Evolutionary conservation across 2,113 vertebrate species (phyloP).

Genomic region (Melanostigma gelatinosum): DNA sequence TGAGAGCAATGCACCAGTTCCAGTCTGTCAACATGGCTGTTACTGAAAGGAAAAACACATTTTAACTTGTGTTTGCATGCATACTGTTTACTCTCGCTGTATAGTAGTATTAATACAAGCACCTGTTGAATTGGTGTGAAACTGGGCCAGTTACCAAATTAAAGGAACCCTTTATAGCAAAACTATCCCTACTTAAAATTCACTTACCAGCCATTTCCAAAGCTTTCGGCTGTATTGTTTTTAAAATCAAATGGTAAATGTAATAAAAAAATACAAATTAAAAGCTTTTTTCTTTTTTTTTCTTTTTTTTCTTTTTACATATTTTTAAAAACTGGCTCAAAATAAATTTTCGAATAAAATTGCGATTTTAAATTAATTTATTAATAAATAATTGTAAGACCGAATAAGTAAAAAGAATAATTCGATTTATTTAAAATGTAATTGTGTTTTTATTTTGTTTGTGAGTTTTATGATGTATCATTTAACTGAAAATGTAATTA

Average conservation of each 20-base stretch:
- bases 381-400: neutral
- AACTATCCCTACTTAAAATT: neutral
- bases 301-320: neutral
- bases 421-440: neutral
- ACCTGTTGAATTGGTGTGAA: neutral
- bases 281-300: too few relatives aligned
- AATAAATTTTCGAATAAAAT: neutral
- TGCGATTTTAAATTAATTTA: neutral
- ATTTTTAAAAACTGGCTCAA: neutral
- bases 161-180: neutral
- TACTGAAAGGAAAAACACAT: neutral
- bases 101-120: neutral
- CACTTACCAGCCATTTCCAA: neutral
- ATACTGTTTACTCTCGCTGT: neutral
- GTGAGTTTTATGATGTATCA: neutral
- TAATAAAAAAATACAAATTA: neutral
- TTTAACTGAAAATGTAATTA: neutral
- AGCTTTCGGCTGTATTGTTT: neutral
- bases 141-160: neutral
- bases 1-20: neutral
- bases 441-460: neutral
- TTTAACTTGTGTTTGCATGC: neutral
- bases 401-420: neutral
- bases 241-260: neutral
- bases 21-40: neutral